Evolutionary conservation across 2,797 vertebrate genomes (phyloP), one percentile per base, ranked within the genome.

Genomic region (Amphiprion clarkii): DNA sequence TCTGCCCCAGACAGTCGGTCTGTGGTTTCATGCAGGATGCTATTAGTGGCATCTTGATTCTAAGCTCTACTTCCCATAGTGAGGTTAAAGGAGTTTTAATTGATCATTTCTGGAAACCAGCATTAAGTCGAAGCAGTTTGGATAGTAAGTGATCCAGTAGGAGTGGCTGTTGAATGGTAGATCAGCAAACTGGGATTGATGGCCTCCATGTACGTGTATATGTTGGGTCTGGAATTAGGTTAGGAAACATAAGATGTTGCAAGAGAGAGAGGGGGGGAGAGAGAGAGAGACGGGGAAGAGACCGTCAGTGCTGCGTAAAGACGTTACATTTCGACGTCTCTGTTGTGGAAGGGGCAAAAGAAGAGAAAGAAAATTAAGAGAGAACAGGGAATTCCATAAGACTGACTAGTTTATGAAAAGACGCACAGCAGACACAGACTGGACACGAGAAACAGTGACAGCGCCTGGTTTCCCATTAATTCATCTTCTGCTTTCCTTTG

Each of bases 261-360:
- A 51, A 60, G 19, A 67, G 63, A 67, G 19, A 65, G 33, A 9
- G 31, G 13, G 51, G 0, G 17, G 23, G 39, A 21, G 46, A 14
- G 51, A 16, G 36, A 29, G 56, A 36, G 31, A 33, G 4, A 6
- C 5, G 31, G 17, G 55, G n/a, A 16, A 14, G 57, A 3, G 55
- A 8, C 0, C 2, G 54, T 25, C 59, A 63, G 27, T 81, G 83
- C 65, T 16, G 19, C 53, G 51, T 42, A 81, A 39, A 29, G 61
- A 31, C 84, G 85, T 88, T 81, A 84, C 46, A 53, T 46, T 44
- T 70, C 65, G 14, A 68, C 78, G 76, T 81, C 49, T 81, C 31
- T 71, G 66, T 52, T 77, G 75, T 67, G 78, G 81, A 85, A 74
- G 8, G 52, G 36, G 39, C 49, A 60, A 57, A 52, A 64, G 55